A percentile compares a stretch with the other conserved stretches of the same genome.
phyloP scores from a whole-genome alignment of 2,113 vertebrate species.

The Gopherus evgoodei region DNA sequence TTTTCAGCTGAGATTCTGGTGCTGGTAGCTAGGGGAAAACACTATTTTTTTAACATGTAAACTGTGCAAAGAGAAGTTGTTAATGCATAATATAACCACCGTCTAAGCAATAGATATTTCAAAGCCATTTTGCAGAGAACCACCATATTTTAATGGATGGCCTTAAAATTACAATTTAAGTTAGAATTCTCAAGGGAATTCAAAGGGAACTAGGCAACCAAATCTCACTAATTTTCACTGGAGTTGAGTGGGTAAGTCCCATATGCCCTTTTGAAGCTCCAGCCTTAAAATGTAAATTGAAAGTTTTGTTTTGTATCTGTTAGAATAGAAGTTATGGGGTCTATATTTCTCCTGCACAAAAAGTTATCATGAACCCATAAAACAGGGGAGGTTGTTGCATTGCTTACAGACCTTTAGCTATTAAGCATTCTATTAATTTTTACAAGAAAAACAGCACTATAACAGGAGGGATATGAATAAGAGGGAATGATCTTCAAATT shows the following conservation, averaged over 20 bases:
- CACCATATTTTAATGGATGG: background rate
- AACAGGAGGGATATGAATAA: background rate
- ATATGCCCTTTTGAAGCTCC: background rate
- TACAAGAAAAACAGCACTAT: background rate
- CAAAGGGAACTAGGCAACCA: background rate
- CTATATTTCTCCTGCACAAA: background rate
- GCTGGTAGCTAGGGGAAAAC: background rate
- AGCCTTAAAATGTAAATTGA: background rate
- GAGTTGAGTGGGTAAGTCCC: background rate
- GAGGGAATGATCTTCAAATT: accelerated
- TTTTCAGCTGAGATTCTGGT: background rate
- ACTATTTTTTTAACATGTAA: background rate
- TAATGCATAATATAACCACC: background rate
- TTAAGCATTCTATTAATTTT: background rate
- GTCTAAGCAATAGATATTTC: background rate
- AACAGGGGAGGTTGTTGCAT: accelerated
- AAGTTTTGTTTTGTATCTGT: background rate
- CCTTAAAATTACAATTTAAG: background rate
- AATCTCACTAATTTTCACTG: background rate
- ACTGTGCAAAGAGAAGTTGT: background rate
- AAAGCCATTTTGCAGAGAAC: background rate
- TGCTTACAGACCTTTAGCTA: background rate
- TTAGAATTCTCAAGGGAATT: background rate
- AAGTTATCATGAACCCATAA: background rate
- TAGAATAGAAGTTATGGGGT: background rate